phyloP scores from a whole-genome alignment of 2,113 vertebrate genomes.

The Ammodytes marinus region DNA sequence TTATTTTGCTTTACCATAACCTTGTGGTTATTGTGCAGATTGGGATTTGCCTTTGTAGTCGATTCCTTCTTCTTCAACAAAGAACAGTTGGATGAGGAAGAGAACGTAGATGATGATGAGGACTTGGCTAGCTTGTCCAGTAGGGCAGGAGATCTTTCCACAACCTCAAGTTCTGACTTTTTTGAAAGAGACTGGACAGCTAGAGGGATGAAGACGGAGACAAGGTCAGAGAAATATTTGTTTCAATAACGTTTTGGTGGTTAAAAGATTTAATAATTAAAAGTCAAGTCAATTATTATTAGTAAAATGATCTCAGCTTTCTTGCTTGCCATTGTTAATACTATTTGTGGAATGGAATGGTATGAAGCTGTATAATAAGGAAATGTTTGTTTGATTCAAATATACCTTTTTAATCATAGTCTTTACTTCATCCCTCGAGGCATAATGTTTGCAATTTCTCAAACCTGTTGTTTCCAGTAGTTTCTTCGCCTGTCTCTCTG shows the following conservation, averaged over 20 bases:
- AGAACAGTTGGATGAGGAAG: background rate
- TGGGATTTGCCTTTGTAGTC: background rate
- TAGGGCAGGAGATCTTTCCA: slow-evolving; percentile 75
- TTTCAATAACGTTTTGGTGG: background rate
- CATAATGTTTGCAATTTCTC: background rate
- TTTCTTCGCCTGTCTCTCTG: slow-evolving; percentile 58
- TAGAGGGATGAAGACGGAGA: slow-evolving; percentile 25
- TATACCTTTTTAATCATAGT: background rate
- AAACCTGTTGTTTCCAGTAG: slow-evolving; percentile 68
- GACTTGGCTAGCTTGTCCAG: slow-evolving; percentile 72
- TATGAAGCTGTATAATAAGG: too few species aligned
- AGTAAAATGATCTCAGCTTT: background rate
- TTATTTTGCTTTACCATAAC: background rate
- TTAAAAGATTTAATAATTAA: too few species aligned
- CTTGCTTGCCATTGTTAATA: background rate
- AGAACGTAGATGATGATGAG: background rate
- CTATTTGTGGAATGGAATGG: too few species aligned
- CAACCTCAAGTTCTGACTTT: slow-evolving; percentile 54
- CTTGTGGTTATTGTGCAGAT: background rate
- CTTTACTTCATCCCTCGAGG: background rate
- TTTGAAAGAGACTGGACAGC: slow-evolving; percentile 62
- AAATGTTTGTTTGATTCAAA: too few species aligned
- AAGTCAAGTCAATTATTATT: background rate
- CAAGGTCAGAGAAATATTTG: background rate
- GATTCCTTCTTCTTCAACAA: slow-evolving; percentile 1